Base-by-base conservation (phyloP, 2,888 invertebrate genomes). In the Cinara cedri region DNA sequence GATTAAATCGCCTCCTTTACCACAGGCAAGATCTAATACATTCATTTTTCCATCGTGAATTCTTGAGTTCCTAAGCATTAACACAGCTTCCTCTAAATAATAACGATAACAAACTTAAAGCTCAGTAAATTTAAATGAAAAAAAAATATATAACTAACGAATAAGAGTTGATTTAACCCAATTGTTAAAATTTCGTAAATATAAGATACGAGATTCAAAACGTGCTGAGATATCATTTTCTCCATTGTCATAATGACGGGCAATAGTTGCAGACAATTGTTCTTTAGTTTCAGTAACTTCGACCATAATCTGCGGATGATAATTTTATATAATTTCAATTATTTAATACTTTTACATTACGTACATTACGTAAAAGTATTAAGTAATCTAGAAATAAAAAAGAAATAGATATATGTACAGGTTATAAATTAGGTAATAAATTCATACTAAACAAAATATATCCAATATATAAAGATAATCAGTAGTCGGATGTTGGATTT, bases 91-190 rank as follows among this genome's bases (percentile, higher is more conserved):
- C 21, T 72, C 71, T 72, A 72, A 34, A 54, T 0, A 62, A n/a
- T 24, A 51, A 44, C 11, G 3, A 24, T 4, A 54, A 70, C 6
- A 0, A n/a, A 34, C 1, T 21, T 13, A 2, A n/a, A 1, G 9
- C 3, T 21, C 19, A 42, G 11, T 62, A 19, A n/a, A n/a, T 19
- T 49, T 62, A 2, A 54, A 42, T 34, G 57, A 54, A 21, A 54
- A 54, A 21, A 54, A 63, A 21, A 8, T 13, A 26, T 10, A 26
- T 74, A 14, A 81, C 82, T 93, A 90, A 89, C 94, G 91, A 84
- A 99, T 98, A 0, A 97, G 88, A 88, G 96, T 94, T 86, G 95
- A 95, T 87, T 99, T 99, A 16, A 97, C 91, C 98, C 98, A 99
- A 86, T 99, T 99, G 86, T 99, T 99, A 85, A 98, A 97, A 87